phyloP scores from a whole-genome alignment of 2,888 invertebrate genomes.

The Coleophora deauratella region DNA sequence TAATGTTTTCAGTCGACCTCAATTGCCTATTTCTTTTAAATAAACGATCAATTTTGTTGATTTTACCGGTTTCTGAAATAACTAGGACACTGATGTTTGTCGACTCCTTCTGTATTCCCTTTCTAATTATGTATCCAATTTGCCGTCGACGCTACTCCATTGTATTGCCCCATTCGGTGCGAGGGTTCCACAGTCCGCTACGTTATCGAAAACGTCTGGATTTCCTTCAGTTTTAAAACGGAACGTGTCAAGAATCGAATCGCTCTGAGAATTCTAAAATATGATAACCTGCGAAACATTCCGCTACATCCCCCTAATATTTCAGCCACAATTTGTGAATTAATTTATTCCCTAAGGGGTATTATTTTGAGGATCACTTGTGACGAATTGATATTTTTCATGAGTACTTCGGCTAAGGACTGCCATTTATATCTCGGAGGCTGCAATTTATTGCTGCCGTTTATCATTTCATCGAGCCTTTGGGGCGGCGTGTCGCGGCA shows the following conservation, averaged over 20 bases:
- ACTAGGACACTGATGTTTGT: slow-evolving; percentile 6
- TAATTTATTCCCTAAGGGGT: slow-evolving; percentile 36
- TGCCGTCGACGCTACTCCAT: slow-evolving; percentile 1
- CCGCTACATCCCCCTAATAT: slow-evolving; percentile 24
- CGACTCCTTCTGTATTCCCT: neutral
- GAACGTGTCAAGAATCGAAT: slow-evolving; percentile 20
- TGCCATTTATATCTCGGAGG: slow-evolving; percentile 50
- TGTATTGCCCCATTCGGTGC: neutral
- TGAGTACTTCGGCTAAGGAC: slow-evolving; percentile 44
- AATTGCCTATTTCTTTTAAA: slow-evolving; percentile 3
- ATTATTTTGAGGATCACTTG: slow-evolving; percentile 33
- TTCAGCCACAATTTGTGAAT: slow-evolving; percentile 22
- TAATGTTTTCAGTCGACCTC: slow-evolving; percentile 5
- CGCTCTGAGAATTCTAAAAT: slow-evolving; percentile 23
- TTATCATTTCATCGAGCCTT: slow-evolving; percentile 56
- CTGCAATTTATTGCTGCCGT: slow-evolving; percentile 57
- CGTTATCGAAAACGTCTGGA: slow-evolving; percentile 4
- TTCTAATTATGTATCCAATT: slow-evolving; percentile 7
- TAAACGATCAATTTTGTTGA: slow-evolving; percentile 5
- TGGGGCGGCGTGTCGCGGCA: slow-evolving; percentile 14
- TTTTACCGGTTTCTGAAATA: slow-evolving; percentile 8
- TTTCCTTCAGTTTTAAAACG: slow-evolving; percentile 5
- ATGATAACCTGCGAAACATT: slow-evolving; percentile 30
- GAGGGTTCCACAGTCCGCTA: neutral
- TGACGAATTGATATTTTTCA: slow-evolving; percentile 63